Percentiles rank a stretch among this genome's conserved stretches.
These are phyloP conservation scores for Lagria hirta DNA, from an alignment of 2,888 invertebrate genomes.

Conservation along the genomic window DNA sequence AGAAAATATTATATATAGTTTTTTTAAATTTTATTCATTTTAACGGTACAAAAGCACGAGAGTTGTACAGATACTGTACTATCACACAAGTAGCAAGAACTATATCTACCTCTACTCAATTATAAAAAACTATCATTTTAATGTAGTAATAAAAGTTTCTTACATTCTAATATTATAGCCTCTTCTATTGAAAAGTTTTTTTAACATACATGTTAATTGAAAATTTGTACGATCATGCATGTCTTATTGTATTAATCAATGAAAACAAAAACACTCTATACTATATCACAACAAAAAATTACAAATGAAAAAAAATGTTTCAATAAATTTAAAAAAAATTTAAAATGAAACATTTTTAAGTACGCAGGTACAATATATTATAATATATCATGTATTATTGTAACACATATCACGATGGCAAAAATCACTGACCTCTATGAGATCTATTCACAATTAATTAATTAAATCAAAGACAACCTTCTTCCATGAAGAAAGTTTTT, in stretches of 20 bases:
- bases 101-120: slow-evolving; percentile 28
- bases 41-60: slow-evolving; percentile 38
- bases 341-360: slow-evolving; percentile 40
- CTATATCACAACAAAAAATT: slow-evolving; percentile 35
- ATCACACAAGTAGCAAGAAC: slow-evolving; percentile 36
- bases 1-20: too few species aligned
- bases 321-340: slow-evolving; percentile 32
- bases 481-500: background rate
- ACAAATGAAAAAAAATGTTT: slow-evolving; percentile 17
- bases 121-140: slow-evolving; percentile 39
- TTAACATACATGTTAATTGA: slow-evolving; percentile 36
- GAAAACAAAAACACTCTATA: slow-evolving; percentile 25
- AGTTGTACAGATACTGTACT: slow-evolving; percentile 38
- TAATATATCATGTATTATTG: slow-evolving; percentile 42
- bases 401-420: slow-evolving; percentile 39
- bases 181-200: slow-evolving; percentile 31
- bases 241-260: slow-evolving; percentile 33
- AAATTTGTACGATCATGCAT: slow-evolving; percentile 41
- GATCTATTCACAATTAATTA: slow-evolving; percentile 11
- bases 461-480: slow-evolving; percentile 5
- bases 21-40: slow-evolving; percentile 12
- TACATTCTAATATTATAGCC: slow-evolving; percentile 38
- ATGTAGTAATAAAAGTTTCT: slow-evolving; percentile 38
- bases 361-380: slow-evolving; percentile 42
- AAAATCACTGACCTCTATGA: slow-evolving; percentile 26